Evolutionary conservation across 2,113 vertebrate genomes (phyloP).

Genomic region (Pristiophorus japonicus): DNA sequence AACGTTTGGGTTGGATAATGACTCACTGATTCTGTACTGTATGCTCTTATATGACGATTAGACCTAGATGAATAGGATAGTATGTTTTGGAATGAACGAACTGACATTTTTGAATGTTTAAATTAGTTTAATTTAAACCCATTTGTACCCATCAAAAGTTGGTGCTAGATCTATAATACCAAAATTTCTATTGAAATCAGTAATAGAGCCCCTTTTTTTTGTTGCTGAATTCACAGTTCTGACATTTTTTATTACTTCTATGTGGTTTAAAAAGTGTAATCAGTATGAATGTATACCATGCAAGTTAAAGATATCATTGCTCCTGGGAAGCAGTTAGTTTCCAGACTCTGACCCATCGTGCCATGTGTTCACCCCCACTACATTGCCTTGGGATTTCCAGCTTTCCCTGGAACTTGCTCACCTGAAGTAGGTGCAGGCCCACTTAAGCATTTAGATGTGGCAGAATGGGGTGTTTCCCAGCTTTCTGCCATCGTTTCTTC

Average conservation of each 20-base stretch:
- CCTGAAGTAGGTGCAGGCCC: background rate
- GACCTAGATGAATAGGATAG: background rate
- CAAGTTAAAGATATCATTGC: background rate
- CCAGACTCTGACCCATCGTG: background rate
- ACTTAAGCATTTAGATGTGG: background rate
- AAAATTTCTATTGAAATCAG: background rate
- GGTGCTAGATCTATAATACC: too few species aligned
- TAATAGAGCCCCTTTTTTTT: background rate
- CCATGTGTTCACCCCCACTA: background rate
- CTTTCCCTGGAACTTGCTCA: background rate
- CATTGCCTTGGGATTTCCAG: background rate
- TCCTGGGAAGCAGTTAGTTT: background rate
- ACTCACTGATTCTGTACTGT: background rate
- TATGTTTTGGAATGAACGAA: background rate
- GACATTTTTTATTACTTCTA: background rate
- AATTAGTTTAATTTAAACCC: background rate
- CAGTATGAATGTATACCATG: background rate
- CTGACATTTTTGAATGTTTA: background rate
- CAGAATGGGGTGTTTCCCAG: background rate
- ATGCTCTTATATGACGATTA: background rate
- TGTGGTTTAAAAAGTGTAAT: background rate
- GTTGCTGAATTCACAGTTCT: background rate
- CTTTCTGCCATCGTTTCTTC: background rate
- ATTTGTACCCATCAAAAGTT: background rate
- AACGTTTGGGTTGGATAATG: background rate